Evolutionary conservation across 2,797 vertebrate genomes (phyloP).

Genomic region (Chelonia mydas): DNA sequence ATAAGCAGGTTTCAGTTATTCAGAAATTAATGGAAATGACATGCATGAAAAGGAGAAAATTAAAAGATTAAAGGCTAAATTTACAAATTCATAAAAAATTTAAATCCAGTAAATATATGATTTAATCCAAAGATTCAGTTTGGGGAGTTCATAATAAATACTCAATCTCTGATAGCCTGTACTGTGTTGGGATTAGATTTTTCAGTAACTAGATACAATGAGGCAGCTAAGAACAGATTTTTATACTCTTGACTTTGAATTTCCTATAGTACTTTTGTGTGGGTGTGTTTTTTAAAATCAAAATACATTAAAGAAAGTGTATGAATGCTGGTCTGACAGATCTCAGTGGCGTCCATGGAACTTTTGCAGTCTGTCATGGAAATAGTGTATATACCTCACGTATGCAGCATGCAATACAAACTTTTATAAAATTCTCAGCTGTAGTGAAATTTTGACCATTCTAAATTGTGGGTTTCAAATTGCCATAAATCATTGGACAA

Average conservation of each 20-base stretch:
- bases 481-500: not conserved
- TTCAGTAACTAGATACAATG: not conserved
- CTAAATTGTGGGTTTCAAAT: not conserved
- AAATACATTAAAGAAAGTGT: not conserved
- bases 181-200: not conserved
- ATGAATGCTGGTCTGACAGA: not conserved
- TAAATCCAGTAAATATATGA: slow-evolving; percentile 55
- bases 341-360: not conserved
- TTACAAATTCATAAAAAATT: not conserved
- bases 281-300: fast-evolving
- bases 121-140: not conserved
- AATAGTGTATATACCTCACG: not conserved
- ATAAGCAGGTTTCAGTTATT: slow-evolving; percentile 43
- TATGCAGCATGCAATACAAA: not conserved
- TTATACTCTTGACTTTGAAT: not conserved
- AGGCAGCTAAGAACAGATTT: not conserved
- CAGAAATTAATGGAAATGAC: slow-evolving; percentile 15
- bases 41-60: not conserved
- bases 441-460: not conserved
- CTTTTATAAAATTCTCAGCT: not conserved
- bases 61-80: not conserved
- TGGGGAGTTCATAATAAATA: not conserved
- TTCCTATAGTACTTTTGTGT: not conserved
- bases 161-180: not conserved
- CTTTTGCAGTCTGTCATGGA: not conserved